Conservation (phyloP, 2,113 vertebrate species). For the Galeopterus variegatus region DNA sequence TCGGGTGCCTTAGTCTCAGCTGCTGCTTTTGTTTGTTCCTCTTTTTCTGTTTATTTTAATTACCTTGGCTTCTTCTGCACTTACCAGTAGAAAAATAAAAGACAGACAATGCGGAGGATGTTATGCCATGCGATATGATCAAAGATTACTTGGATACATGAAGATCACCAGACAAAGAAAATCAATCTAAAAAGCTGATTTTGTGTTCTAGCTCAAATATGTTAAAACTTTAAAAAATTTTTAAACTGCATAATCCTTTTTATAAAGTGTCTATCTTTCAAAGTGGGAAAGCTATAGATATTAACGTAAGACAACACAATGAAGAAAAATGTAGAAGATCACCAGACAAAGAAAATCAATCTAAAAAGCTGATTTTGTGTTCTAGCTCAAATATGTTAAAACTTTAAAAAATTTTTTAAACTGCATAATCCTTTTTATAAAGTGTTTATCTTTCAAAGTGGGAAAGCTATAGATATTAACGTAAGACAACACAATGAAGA, state of each 20-base stretch:
- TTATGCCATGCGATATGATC: background rate
- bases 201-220: background rate
- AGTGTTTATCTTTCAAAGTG: background rate
- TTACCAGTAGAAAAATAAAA: background rate
- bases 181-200: background rate
- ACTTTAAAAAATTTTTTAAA: background rate
- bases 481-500: background rate
- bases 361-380: background rate
- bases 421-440: background rate
- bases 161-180: background rate
- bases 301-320: background rate
- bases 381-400: background rate
- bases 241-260: background rate
- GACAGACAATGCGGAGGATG: background rate
- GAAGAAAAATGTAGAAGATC: background rate
- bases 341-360: background rate
- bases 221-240: background rate
- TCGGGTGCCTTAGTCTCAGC: slow-evolving; percentile 55
- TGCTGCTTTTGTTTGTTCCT: slow-evolving; percentile 67
- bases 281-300: background rate
- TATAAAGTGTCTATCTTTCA: background rate
- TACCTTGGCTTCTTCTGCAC: slow-evolving; percentile 14
- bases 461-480: background rate
- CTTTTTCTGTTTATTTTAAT: slow-evolving; percentile 72
- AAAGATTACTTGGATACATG: background rate